These are phyloP conservation scores for Procapra przewalskii DNA, from an alignment of 2,113 vertebrate species.

Conservation along the genomic window DNA sequence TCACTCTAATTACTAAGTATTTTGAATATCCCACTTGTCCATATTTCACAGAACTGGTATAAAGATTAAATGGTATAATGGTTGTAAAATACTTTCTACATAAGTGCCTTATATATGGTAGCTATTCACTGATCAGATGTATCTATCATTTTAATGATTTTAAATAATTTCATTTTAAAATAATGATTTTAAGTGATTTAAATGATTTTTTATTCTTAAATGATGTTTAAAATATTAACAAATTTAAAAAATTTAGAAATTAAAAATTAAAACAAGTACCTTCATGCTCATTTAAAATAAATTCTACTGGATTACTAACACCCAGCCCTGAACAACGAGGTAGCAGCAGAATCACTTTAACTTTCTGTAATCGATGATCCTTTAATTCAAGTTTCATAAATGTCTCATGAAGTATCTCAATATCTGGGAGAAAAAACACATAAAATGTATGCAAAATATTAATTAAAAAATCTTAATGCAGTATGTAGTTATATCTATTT, in stretches of 20 bases:
- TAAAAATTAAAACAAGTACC: slow-evolving; percentile 77
- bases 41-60: background rate
- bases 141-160: background rate
- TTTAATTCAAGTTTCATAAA: slow-evolving; percentile 82
- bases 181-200: background rate
- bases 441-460: background rate
- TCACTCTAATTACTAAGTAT: background rate
- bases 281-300: slow-evolving; percentile 88
- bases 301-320: slow-evolving; percentile 88
- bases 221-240: background rate
- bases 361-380: slow-evolving; percentile 82
- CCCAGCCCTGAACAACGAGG: slow-evolving; percentile 90
- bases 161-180: background rate
- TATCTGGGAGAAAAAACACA: slow-evolving; percentile 79
- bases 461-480: background rate
- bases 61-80: background rate
- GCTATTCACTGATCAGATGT: background rate
- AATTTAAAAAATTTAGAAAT: slow-evolving; percentile 26
- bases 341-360: slow-evolving; percentile 86
- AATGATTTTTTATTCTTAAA: too few species aligned
- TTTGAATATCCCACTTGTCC: background rate
- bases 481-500: background rate
- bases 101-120: background rate
- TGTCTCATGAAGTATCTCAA: slow-evolving; percentile 84
- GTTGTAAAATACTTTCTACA: background rate